Evolutionary conservation across 2,888 invertebrate species (phyloP), one percentile per base, ranked within the genome.

Genomic region (Sesamia inferens): DNA sequence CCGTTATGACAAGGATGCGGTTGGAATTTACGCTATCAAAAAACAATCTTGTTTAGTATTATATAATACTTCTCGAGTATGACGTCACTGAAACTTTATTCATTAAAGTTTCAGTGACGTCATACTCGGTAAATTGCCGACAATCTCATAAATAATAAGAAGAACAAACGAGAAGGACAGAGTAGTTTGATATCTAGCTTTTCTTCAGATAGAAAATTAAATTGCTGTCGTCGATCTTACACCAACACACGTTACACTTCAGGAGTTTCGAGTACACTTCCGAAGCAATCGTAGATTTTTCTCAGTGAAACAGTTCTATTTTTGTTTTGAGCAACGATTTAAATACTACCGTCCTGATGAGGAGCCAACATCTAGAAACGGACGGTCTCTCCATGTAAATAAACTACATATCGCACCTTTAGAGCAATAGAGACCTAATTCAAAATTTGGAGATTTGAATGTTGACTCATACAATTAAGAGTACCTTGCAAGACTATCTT

Each of bases 241-340:
- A 14, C 19, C 11, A 7, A 14, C 19, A 58, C 61, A 76, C 24
- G 57, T 24, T 48, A 48, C 6, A 47, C 24, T 54, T n/a, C 2
- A 48, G 14, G 13, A 14, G 24, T 0, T n/a, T 62, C 42, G 55
- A 57, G 14, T 6, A 68, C 22, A n/a, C 31, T 62, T 55, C 31
- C 22, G 6, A n/a, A 24, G 59, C 76, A 47, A n/a, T 66, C 11
- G 19, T 51, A 39, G 19, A 39, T 42, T 44, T 22, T n/a, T 3
- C 10, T 74, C 57, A 16, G 22, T 42, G 13, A n/a, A 31, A 31
- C 31, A 16, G 3, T 5, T 31, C n/a, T 31, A 1, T 65, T 58
- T n/a, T 44, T 51, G 13, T 44, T 70, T 13, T 0, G 22, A 71
- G 57, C 7, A 58, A 71, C 48, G 58, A 31, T 71, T 57, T 16